Conservation (phyloP, 2,797 vertebrate species). For the Neomorphus geoffroyi region DNA sequence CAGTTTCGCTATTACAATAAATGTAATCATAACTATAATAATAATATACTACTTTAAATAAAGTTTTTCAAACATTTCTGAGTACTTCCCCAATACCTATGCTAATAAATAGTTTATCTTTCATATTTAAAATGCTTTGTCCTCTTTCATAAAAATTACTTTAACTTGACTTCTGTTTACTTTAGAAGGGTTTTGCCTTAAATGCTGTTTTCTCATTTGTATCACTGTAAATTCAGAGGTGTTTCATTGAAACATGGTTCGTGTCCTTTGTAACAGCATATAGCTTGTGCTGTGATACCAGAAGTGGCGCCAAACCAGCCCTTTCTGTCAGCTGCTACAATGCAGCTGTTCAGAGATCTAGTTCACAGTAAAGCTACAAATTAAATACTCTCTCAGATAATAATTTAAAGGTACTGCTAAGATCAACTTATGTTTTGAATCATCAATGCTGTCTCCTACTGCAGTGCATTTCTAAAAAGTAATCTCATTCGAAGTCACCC, state of each 20-base stretch:
- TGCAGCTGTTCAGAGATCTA: neutral
- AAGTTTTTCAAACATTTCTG: neutral
- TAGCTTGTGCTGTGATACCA: neutral
- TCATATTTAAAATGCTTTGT: neutral
- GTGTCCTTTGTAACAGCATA: neutral
- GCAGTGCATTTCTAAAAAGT: neutral
- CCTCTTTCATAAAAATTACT: neutral
- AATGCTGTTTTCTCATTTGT: neutral
- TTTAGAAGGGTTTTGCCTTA: neutral
- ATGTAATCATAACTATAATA: neutral
- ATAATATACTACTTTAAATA: neutral
- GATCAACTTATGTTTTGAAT: neutral
- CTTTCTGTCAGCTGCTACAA: neutral
- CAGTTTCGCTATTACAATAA: neutral
- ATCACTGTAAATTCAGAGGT: neutral
- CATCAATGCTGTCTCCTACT: neutral
- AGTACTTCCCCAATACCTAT: neutral
- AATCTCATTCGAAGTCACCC: conserved; percentile 29
- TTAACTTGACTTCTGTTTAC: neutral
- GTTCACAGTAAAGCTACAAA: neutral
- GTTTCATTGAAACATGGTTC: neutral
- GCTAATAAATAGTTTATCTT: neutral
- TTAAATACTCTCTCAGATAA: neutral
- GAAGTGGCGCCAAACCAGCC: neutral
- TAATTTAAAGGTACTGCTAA: neutral